Base-by-base conservation (phyloP, 1,140 invertebrate genomes). In the Zophobas morio region DNA sequence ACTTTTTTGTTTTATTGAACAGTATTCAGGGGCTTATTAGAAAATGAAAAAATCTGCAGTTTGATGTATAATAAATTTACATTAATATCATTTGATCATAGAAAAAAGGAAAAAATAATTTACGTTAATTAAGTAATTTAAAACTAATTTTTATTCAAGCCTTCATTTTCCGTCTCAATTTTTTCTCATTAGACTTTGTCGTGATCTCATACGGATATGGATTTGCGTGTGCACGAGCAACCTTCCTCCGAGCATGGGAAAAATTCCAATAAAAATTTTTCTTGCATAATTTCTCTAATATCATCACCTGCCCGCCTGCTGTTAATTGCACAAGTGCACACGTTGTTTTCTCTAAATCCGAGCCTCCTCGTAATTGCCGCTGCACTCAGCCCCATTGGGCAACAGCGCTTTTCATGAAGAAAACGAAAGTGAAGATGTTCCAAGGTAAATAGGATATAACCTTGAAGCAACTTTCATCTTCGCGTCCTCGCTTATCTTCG, bases 401-500 rank as follows among this genome's bases (percentile, higher is more conserved):
- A 20, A 51, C 20, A 20, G 2, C 49, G 49, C 6, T 51, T 51
- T 51, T 51, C 49, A 51, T 51, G 49, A 39, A 42, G 76, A 78
- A 79, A 79, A 63, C 56, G 78, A 79, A 79, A 79, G 78, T 79
- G 78, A 79, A 79, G 78, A 79, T 74, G 78, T 66, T 72, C 70
- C 78, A 79, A 79, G 78, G 78, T 79, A 79, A 79, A 49, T 75
- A 76, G 78, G 74, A 79, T 79, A 70, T 79, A 75, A 79, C 78
- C 78, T 79, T 79, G 78, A 66, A 70, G 56, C 66, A 75, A 76
- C 78, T 79, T 79, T 79, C 78, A 54, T 75, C 70, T 73, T 66
- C 36, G 37, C 37, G 71, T 74, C 47, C 51, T 74, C 51, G 47
- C 37, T 53, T 53, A 54, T 74, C 60, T 66, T 66, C 60, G 60